Percentiles rank a stretch among this genome's conserved stretches.
Conservation (phyloP, 2,888 invertebrate species). For the Lithophane socia region DNA sequence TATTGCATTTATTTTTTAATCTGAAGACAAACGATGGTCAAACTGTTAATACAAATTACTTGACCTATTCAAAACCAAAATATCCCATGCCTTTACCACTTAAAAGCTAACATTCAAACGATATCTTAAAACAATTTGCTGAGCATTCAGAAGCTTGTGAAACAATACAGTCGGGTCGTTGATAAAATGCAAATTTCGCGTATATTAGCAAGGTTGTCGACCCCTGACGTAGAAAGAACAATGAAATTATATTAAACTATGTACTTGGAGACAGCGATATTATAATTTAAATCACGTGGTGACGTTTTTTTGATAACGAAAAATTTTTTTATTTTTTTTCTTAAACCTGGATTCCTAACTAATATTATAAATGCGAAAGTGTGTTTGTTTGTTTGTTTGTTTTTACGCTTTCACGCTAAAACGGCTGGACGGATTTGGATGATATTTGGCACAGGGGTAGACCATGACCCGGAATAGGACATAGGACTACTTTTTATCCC, state of each 20-base stretch:
- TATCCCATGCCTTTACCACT: not conserved
- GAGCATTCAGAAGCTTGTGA: conserved; percentile 37
- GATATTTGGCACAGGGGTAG: too few relatives aligned
- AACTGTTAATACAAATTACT: not conserved
- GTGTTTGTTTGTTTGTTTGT: too few relatives aligned
- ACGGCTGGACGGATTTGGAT: too few relatives aligned
- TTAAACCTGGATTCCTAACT: too few relatives aligned
- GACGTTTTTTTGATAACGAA: conserved; percentile 30
- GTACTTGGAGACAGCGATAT: conserved; percentile 50
- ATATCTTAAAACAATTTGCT: conserved; percentile 53
- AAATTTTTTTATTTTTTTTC: not conserved
- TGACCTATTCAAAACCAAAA: not conserved
- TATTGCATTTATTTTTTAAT: not conserved
- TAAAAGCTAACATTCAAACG: conserved; percentile 15
- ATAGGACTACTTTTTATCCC: too few relatives aligned
- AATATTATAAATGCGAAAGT: too few relatives aligned
- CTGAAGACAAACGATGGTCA: not conserved
- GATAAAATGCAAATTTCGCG: conserved; percentile 68
- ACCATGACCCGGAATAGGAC: too few relatives aligned
- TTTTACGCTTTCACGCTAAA: too few relatives aligned
- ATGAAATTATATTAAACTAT: conserved; percentile 53
- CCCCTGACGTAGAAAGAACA: conserved; percentile 61
- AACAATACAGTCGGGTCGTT: conserved; percentile 59
- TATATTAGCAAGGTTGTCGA: conserved; percentile 62
- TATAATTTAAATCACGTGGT: conserved; percentile 26